A percentile compares a stretch with the other conserved stretches of the same genome.
Evolutionary conservation across 2,888 invertebrate genomes (phyloP).

Genomic region (Heliconius ethilla): DNA sequence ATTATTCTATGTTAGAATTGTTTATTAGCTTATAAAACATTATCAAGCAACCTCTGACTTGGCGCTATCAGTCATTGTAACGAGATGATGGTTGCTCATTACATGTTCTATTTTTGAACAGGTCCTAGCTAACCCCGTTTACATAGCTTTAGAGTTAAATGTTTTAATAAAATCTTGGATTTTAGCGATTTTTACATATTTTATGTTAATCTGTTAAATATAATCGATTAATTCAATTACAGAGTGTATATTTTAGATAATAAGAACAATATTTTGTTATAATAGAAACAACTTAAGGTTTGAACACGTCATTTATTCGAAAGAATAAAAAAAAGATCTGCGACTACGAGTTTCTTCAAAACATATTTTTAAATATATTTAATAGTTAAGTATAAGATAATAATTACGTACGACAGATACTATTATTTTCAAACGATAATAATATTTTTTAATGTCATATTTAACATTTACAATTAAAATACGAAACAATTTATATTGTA

Average conservation of each 20-base stretch:
- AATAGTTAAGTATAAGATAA: neutral
- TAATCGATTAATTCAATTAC: neutral
- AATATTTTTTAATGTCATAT: neutral
- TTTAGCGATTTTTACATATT: too few species aligned
- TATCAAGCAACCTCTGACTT: slow-evolving; percentile 45
- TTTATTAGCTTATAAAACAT: slow-evolving; percentile 44
- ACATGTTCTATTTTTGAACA: slow-evolving; percentile 26
- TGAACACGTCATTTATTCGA: too few species aligned
- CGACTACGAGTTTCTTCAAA: too few species aligned
- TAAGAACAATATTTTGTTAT: neutral
- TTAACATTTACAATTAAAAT: neutral
- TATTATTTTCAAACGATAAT: neutral
- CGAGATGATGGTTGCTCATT: slow-evolving; percentile 44
- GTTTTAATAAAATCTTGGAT: too few species aligned
- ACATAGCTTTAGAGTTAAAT: neutral
- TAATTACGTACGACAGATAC: neutral
- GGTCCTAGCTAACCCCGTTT: slow-evolving; percentile 2
- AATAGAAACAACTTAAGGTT: neutral
- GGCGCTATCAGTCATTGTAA: slow-evolving; percentile 50
- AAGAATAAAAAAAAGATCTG: too few species aligned
- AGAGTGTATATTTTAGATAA: too few species aligned
- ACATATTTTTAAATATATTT: neutral
- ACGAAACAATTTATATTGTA: slow-evolving; percentile 3
- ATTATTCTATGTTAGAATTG: slow-evolving; percentile 42
- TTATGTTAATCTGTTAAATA: too few species aligned